phyloP scores from a whole-genome alignment of 1,140 invertebrate genomes.

The Yoshiicerus persimilis region DNA sequence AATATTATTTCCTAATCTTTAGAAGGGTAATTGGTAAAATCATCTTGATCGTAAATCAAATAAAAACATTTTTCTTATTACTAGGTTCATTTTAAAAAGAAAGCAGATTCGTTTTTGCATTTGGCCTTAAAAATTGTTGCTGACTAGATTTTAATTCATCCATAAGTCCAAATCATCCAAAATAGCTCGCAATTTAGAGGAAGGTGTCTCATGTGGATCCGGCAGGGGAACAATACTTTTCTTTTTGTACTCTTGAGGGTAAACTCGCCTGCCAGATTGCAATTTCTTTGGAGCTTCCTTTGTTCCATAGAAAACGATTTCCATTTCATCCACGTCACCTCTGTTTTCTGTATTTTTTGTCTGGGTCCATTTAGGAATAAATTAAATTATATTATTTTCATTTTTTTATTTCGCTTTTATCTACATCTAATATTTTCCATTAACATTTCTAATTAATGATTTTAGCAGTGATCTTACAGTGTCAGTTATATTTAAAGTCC shows the following conservation, averaged over 20 bases:
- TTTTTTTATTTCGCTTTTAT: too few species aligned
- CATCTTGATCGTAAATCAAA: too few species aligned
- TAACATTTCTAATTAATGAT: too few species aligned
- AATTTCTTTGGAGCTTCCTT: slow-evolving; percentile 64
- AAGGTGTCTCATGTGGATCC: neutral
- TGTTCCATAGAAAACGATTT: slow-evolving; percentile 70
- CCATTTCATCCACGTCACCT: slow-evolving; percentile 51
- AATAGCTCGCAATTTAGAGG: neutral
- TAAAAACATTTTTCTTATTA: too few species aligned
- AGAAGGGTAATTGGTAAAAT: too few species aligned
- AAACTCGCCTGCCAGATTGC: slow-evolving; percentile 59
- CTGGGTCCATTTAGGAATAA: slow-evolving; percentile 41
- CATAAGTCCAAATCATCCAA: neutral
- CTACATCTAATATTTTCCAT: too few species aligned
- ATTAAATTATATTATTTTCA: too few species aligned
- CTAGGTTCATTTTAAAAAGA: too few species aligned
- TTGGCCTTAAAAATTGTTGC: neutral
- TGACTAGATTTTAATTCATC: neutral
- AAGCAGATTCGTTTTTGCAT: too few species aligned
- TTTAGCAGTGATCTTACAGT: slow-evolving; percentile 58
- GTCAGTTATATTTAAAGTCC: slow-evolving; percentile 68
- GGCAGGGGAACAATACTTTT: neutral
- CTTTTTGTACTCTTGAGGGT: slow-evolving; percentile 59
- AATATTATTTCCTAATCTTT: too few species aligned
- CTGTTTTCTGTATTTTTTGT: slow-evolving; percentile 62